Base-by-base conservation (phyloP, 2,888 invertebrate genomes). In the Dryomyza anilis region DNA sequence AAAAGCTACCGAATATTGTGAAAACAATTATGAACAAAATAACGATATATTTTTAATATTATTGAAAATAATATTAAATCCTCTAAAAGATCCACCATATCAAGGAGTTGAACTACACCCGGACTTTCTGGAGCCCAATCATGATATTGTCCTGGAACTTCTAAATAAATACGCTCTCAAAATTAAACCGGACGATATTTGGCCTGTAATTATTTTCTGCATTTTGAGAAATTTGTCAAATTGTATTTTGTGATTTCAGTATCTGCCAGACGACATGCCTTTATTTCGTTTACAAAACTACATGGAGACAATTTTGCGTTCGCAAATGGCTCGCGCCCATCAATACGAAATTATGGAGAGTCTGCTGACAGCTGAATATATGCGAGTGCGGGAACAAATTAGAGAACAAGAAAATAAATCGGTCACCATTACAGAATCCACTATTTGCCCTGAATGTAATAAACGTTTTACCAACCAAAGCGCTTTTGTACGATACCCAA, bases 391-490 rank as follows among this genome's bases (percentile, higher is more conserved):
- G 81, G 92, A 93, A 76, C 85, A 91, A 74, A 87, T 93, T 71
- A 89, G 93, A 81, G 88, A 89, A 73, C 89, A 92, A 75, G 93
- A 96, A 81, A 91, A 91, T 1, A 91, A 93, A 78, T 91, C 89
- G 76, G 90, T 97, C 53, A 84, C 91, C 1, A 90, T 98, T 71
- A 93, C 91, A 19, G 96, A 96, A 72, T 89, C 91, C 74, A 93
- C 92, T 77, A 89, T 94, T 62, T 98, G 98, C 82, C 89, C 91
- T 0, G 94, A 94, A 1, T 98, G 98, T 82, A 94, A 91, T 80
- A 98, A 98, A 79, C 88, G 94, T 63, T 97, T 98, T 83, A 92
- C 93, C 19, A 94, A 94, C 83, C 93, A 94, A 85, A 95, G 95
- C 85, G 96, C 97, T 25, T 94, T 98, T 83, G 94, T 96, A 6